These are phyloP conservation scores for Coptodon rendalli DNA, from an alignment of 2,113 vertebrate species.

Conservation along the genomic window DNA sequence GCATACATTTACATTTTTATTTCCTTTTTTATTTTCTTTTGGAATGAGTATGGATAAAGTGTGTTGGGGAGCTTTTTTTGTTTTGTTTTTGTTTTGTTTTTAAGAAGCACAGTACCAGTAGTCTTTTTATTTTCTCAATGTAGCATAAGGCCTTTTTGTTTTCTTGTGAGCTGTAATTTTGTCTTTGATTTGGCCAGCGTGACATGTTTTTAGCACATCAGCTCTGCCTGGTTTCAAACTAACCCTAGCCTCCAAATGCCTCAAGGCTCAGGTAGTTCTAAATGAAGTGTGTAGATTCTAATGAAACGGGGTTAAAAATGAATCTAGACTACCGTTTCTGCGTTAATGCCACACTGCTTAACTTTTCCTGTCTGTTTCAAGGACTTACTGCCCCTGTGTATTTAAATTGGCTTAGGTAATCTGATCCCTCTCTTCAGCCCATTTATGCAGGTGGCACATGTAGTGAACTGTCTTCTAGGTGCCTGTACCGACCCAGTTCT, in stretches of 20 bases:
- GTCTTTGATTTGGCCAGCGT: slow-evolving; percentile 41
- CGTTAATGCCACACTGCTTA: slow-evolving; percentile 20
- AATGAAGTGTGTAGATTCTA: slow-evolving; percentile 8
- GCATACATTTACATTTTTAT: slow-evolving; percentile 74
- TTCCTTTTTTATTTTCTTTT: slow-evolving; percentile 59
- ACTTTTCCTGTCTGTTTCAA: not conserved
- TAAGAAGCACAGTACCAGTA: slow-evolving; percentile 68
- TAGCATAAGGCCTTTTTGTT: slow-evolving; percentile 59
- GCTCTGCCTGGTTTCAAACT: slow-evolving; percentile 3
- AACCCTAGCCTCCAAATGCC: not conserved
- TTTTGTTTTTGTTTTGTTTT: slow-evolving; percentile 5
- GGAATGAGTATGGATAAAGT: slow-evolving; percentile 67
- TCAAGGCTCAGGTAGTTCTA: slow-evolving; percentile 19
- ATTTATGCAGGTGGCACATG: not conserved
- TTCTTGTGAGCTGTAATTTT: slow-evolving; percentile 47
- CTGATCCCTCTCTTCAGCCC: not conserved
- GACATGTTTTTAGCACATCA: slow-evolving; percentile 35
- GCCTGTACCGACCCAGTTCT: not conserved
- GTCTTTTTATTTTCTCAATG: slow-evolving; percentile 54
- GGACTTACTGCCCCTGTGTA: not conserved
- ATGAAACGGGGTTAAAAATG: not conserved
- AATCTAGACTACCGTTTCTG: slow-evolving; percentile 2
- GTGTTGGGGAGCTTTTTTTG: slow-evolving; percentile 31
- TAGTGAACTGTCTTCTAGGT: not conserved
- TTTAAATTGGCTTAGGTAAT: not conserved